phyloP scores from a whole-genome alignment of 2,113 vertebrate genomes.

The Gallinago undulata region DNA sequence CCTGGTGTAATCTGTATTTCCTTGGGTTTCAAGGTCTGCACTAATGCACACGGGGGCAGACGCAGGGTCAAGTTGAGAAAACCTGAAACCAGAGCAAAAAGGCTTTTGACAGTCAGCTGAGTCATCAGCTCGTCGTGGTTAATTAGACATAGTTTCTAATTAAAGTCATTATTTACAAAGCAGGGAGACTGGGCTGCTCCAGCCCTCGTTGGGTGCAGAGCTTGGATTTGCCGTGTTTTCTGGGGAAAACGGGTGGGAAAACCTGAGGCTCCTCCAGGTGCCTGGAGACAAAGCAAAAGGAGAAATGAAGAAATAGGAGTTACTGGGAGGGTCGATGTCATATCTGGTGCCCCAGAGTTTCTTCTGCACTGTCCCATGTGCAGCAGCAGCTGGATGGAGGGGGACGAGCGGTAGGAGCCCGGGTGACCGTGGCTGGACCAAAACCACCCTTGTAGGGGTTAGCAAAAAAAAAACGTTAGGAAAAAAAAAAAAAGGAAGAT shows the following conservation, averaged over 20 bases:
- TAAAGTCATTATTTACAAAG: constrained; percentile 72
- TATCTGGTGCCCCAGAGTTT: neutral
- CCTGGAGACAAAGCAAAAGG: neutral
- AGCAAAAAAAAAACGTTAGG: neutral
- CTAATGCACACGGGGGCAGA: neutral
- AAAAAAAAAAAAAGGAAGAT: neutral
- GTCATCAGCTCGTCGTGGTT: constrained; percentile 47
- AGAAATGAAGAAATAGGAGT: neutral
- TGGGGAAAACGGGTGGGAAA: neutral
- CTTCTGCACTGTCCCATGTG: accelerated
- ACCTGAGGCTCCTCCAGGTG: accelerated
- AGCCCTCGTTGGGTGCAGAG: neutral
- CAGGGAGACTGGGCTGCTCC: neutral
- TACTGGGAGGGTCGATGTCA: neutral
- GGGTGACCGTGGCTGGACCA: accelerated
- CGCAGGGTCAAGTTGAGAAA: neutral
- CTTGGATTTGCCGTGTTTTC: neutral
- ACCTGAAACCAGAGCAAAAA: constrained; percentile 12
- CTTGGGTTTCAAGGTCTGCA: neutral
- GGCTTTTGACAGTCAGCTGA: constrained; percentile 60
- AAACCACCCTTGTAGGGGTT: neutral
- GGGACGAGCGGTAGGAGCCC: accelerated
- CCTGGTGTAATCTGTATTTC: neutral
- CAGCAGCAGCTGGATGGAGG: neutral
- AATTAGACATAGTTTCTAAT: constrained; percentile 71